Evolutionary conservation across 2,888 invertebrate species (phyloP), one percentile per base, ranked within the genome.

Genomic region (Siphonodentalium dalli): DNA sequence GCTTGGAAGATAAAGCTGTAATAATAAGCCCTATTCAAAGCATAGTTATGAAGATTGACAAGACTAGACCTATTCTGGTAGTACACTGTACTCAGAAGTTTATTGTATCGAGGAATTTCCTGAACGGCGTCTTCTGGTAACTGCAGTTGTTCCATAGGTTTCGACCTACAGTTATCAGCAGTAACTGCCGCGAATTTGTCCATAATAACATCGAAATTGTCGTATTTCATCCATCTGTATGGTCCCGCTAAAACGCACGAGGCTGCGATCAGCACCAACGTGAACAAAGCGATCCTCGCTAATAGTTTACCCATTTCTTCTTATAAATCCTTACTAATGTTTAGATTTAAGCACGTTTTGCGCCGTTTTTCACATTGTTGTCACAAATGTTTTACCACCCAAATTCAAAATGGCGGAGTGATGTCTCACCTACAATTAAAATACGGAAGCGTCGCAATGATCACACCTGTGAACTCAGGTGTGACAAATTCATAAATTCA

Each of bases 21-120:
- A 82, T 92, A 97, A 82, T 95, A 97, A 1, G 95, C 93, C 68
- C 97, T 85, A 79, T 90, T 94, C 78, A 96, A 85, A n/a, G 96
- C 97, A 89, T 96, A 90, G 81, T 97, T 97, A 81, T 97, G 96
- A 54, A 96, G 84, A 84, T 97, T 95, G 51, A 96, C 84, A 69
- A 98, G 83, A 23, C 91, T 91, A 0, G 97, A 96, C 71, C 97
- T 87, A 83, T 98, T 98, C 21, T 76, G 68, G 53, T 44, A 96
- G 88, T 9, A 95, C 92, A 84, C 96, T 74, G 73, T 74, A 35
- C 74, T 88, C 76, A 95, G 92, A 81, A 80, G 59, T 54, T 68
- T 70, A 59, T 79, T 80, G 58, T 77, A 79, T 29, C 65, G 61
- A 2, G 80, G 80, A 21, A 68, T 86, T 78, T 96, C 96, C 0